phyloP scores from a whole-genome alignment of 2,888 invertebrate genomes.

The Odontocerum albicorne region DNA sequence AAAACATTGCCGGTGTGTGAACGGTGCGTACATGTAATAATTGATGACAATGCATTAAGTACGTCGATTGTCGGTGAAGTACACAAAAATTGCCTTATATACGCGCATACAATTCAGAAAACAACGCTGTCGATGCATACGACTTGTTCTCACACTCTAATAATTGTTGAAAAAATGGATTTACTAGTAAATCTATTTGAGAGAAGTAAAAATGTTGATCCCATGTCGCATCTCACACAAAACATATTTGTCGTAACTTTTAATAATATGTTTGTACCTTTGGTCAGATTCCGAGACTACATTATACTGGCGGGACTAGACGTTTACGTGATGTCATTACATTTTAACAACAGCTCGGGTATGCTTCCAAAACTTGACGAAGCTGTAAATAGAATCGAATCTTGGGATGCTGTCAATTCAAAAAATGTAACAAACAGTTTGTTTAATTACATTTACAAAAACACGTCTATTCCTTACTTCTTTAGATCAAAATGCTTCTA shows the following conservation, averaged over 20 bases:
- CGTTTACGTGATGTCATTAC: too few species aligned
- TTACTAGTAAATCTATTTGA: neutral
- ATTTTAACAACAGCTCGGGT: too few species aligned
- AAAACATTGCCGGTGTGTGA: neutral
- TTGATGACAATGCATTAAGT: neutral
- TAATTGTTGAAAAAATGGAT: neutral
- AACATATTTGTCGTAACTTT: neutral
- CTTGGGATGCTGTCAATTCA: neutral
- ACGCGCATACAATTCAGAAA: neutral
- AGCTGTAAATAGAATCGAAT: neutral
- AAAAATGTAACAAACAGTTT: neutral
- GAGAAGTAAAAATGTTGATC: neutral
- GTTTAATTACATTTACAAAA: neutral
- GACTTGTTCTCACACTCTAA: neutral
- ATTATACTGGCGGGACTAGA: neutral
- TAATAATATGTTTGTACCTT: neutral
- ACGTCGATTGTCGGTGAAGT: neutral
- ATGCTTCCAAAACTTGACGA: neutral
- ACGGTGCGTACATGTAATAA: neutral
- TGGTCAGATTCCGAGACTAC: neutral
- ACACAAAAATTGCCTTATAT: neutral
- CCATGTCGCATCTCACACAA: neutral
- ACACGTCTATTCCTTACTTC: neutral
- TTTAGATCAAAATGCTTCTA: neutral
- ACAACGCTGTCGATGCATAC: neutral